These are phyloP conservation scores for Barnardius zonarius DNA, from an alignment of 2,113 vertebrate species.

Conservation along the genomic window DNA sequence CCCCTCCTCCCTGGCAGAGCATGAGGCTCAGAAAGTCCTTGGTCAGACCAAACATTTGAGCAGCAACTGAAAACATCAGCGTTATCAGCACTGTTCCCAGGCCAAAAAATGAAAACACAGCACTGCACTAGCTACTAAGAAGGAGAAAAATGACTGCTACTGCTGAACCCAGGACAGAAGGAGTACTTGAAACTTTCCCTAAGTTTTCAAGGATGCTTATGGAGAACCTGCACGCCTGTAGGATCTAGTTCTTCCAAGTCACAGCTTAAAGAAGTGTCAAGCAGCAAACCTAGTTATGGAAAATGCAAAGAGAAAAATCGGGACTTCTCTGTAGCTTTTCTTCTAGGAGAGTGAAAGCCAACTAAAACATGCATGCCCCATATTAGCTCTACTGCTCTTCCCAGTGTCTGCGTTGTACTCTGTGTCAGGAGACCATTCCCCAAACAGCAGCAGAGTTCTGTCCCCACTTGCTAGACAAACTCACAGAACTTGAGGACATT, in stretches of 20 bases:
- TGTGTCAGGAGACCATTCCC: neutral
- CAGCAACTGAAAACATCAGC: too few species aligned
- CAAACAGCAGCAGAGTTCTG: neutral
- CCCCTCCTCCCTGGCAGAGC: too few species aligned
- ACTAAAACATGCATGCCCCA: fast-evolving
- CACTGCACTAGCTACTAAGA: too few species aligned
- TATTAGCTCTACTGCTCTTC: neutral
- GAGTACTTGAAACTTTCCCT: neutral
- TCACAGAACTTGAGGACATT: neutral
- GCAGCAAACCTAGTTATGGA: neutral
- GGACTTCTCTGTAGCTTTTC: neutral
- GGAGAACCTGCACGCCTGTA: neutral
- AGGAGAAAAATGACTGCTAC: too few species aligned
- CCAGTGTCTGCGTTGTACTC: neutral
- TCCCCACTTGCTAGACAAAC: neutral
- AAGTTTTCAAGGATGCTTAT: neutral
- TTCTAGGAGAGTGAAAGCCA: neutral
- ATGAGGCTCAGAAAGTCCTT: too few species aligned
- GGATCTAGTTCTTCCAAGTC: neutral
- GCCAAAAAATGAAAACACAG: too few species aligned
- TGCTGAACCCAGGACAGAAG: too few species aligned
- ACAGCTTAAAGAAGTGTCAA: neutral
- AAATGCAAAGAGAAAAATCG: neutral
- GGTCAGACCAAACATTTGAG: too few species aligned
- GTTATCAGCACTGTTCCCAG: too few species aligned